Conservation (phyloP, 2,888 invertebrate species). For the Napeogenes sylphis region DNA sequence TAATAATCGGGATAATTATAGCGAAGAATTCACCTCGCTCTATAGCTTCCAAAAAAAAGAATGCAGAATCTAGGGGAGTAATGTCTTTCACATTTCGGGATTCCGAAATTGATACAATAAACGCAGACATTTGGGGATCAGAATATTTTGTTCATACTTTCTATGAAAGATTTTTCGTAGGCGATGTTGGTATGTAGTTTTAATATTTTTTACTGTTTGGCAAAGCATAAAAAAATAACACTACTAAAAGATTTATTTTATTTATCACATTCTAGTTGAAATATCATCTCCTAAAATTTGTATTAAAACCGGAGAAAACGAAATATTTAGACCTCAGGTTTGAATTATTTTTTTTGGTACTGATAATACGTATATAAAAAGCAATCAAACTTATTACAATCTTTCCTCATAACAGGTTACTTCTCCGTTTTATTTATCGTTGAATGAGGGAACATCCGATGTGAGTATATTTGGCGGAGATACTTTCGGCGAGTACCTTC, state of each 20-base stretch:
- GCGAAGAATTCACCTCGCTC: constrained; percentile 80
- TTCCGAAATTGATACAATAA: constrained; percentile 83
- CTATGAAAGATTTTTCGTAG: constrained; percentile 80
- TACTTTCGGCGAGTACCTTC: constrained; percentile 62
- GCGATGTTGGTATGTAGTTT: constrained; percentile 79
- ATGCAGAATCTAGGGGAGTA: constrained; percentile 79
- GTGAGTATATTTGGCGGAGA: constrained; percentile 78
- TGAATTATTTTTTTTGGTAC: constrained; percentile 13
- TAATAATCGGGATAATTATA: constrained; percentile 79
- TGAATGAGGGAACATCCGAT: constrained; percentile 82
- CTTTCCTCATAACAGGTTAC: constrained; percentile 57
- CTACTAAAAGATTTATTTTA: not conserved
- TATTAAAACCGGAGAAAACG: constrained; percentile 75
- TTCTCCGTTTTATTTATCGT: constrained; percentile 79
- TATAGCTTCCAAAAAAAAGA: constrained; percentile 71
- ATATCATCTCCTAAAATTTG: constrained; percentile 81
- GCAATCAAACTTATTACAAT: not conserved
- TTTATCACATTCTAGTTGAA: constrained; percentile 75
- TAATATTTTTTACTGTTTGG: not conserved
- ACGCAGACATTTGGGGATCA: constrained; percentile 87
- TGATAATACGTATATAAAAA: not conserved
- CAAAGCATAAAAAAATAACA: too few species aligned
- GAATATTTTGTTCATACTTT: constrained; percentile 79
- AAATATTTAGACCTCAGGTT: constrained; percentile 81
- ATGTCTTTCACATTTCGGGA: constrained; percentile 87